Evolutionary conservation across 1,140 invertebrate genomes (phyloP), one percentile per base, ranked within the genome.

Genomic region (Aleiodes sp.): DNA sequence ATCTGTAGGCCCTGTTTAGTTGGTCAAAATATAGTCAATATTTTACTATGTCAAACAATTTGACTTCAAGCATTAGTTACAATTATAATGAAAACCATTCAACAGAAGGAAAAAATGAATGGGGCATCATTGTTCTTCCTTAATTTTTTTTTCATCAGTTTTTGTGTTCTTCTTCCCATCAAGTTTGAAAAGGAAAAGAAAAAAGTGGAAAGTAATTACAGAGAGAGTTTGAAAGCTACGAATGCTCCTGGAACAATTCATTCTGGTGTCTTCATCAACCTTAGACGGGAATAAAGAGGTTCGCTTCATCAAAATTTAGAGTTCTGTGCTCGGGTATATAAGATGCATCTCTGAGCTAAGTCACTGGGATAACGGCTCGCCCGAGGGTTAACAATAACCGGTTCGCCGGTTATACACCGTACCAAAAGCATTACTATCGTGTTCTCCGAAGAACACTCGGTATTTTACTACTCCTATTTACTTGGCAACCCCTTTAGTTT

Each of bases 1-100:
- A 63, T 56, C 29, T 56, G 60, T 56, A 63, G 28, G 57, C 37
- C 26, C 46, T 35, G 37, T 62, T 61, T 61, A 29, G 26, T 29
- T 9, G 26, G 21, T 9, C 33, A 37, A 8, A 31, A 19, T 39
- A 57, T 35, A 37, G 12, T 41, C 21, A 37, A 37, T 59, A 37
- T 60, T 60, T 60, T n/a, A 41, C n/a, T 39, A 8, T 16, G 21
- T 14, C 24, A 26, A 35, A 37, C 56, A 14, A 29, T 59, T 28
- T 59, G 24, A 31, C 10, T 43, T 43, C 39, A 43, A 43, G 14
- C 6, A 43, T 43, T 16, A 43, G n/a, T 43, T 16, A 43, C 19
- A 43, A 43, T 16, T 12, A 52, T 21, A 24, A 52, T 52, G 46
- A 14, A 19, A 14, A 1, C 10, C 10, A 46, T 46, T 46, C 35